Base-by-base conservation (phyloP, 2,113 vertebrate species). In the Ariopsis seemanni region DNA sequence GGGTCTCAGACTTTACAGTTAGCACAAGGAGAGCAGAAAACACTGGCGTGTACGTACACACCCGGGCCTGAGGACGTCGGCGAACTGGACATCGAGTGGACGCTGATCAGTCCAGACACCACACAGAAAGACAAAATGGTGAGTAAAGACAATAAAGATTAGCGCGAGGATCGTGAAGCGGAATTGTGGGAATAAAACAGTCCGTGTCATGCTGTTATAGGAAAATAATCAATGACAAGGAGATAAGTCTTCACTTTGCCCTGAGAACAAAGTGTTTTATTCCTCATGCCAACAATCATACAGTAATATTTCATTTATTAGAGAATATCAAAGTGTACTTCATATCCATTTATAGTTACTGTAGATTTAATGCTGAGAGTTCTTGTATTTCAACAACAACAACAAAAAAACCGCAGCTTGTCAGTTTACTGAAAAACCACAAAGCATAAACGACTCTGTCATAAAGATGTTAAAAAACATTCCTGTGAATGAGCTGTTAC, bases 21-120 rank as follows among this genome's bases (percentile, higher is more conserved):
- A 89, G 96, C 97, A 0, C 94, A 95, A 90, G 97, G 97, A 0
- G 95, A 97, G 55, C 93, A 90, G 0, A 95, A 95, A 85, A 95
- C 91, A 7, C 84, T 98, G 92, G 95, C 93, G 42, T 98, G 97
- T 82, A 96, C 92, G 25, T 98, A 96, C 85, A 89, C 92, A 1
- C 89, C 93, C 0, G 95, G 95, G 62, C 93, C 95, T 0, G 89
- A 88, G 4, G 97, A 97, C 86, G 92, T 91, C 0, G 97, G 97
- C 15, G 95, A 95, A 8, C 94, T 95, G 8, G 93, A 97, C 90
- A 97, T 97, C 4, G 97, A 98, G 79, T 98, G 97, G 97, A 96
- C 94, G 63, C 91, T 95, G 86, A 88, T 98, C 93, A 96, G 94
- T 22, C 95, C 96, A 0, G 97, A 97, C 81, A 93, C 93, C 0